phyloP scores from a whole-genome alignment of 2,797 vertebrate species.

The Gorsachius magnificus region DNA sequence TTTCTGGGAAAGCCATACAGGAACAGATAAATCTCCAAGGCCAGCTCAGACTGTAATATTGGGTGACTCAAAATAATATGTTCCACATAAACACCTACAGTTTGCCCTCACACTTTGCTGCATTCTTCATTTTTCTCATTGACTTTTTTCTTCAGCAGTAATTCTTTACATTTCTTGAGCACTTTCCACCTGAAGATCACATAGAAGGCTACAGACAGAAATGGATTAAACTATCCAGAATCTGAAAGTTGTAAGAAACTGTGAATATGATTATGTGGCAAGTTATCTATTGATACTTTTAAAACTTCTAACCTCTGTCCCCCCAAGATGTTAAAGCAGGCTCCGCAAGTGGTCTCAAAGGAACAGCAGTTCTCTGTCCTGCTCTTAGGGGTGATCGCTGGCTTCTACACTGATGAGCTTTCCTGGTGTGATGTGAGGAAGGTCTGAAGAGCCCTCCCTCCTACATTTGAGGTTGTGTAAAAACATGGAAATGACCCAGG shows the following conservation, averaged over 20 bases:
- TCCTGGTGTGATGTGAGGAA: not conserved
- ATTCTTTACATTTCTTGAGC: not conserved
- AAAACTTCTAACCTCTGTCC: not conserved
- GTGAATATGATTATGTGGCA: not conserved
- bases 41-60: not conserved
- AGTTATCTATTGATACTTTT: not conserved
- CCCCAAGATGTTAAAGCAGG: not conserved
- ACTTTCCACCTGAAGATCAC: not conserved
- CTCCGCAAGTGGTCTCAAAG: not conserved
- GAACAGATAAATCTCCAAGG: not conserved
- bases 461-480: not conserved
- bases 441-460: not conserved
- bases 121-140: not conserved
- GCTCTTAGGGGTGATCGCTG: not conserved
- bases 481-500: not conserved
- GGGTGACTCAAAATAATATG: not conserved
- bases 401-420: not conserved
- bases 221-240: not conserved
- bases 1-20: conserved; percentile 1
- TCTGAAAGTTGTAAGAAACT: not conserved
- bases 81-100: not conserved
- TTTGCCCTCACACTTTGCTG: not conserved
- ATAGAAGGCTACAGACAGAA: not conserved
- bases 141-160: not conserved
- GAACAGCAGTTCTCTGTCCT: not conserved